phyloP scores from a whole-genome alignment of 2,888 invertebrate genomes.

The Agonopterix arenella region DNA sequence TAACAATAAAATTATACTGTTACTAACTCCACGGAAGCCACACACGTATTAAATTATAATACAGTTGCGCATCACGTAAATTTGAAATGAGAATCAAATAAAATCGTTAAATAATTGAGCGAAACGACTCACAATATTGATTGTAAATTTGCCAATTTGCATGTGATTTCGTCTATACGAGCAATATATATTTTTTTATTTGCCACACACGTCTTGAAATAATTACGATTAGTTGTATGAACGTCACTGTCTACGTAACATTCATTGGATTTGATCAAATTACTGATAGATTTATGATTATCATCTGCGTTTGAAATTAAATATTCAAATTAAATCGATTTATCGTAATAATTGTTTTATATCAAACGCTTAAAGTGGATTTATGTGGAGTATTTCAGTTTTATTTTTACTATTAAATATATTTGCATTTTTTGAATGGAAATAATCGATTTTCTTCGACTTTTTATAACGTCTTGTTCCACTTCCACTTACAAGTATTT shows the following conservation, averaged over 20 bases:
- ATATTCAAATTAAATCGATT: background rate
- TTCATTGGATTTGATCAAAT: slow-evolving; percentile 1
- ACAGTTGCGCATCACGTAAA: slow-evolving; percentile 25
- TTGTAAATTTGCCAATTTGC: slow-evolving; percentile 64
- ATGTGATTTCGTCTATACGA: slow-evolving; percentile 39
- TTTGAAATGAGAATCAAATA: slow-evolving; percentile 38
- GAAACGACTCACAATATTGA: slow-evolving; percentile 45
- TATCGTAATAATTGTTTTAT: background rate
- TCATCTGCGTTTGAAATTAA: background rate
- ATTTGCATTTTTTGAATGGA: no score
- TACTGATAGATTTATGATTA: background rate
- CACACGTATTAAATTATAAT: slow-evolving; percentile 20
- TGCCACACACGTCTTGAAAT: slow-evolving; percentile 25
- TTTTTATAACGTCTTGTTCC: no score
- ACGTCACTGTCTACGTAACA: slow-evolving; percentile 11
- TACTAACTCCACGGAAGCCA: slow-evolving; percentile 33
- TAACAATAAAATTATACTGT: slow-evolving; percentile 15
- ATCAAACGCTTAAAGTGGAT: no score
- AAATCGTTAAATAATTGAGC: slow-evolving; percentile 52
- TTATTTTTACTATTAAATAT: no score
- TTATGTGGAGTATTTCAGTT: no score
- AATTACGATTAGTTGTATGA: slow-evolving; percentile 11
- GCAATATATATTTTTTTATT: slow-evolving; percentile 28
- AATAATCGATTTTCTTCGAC: no score
- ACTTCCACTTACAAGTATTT: no score